Conservation (phyloP, 2,888 invertebrate genomes). For the Agrypnus murinus region DNA sequence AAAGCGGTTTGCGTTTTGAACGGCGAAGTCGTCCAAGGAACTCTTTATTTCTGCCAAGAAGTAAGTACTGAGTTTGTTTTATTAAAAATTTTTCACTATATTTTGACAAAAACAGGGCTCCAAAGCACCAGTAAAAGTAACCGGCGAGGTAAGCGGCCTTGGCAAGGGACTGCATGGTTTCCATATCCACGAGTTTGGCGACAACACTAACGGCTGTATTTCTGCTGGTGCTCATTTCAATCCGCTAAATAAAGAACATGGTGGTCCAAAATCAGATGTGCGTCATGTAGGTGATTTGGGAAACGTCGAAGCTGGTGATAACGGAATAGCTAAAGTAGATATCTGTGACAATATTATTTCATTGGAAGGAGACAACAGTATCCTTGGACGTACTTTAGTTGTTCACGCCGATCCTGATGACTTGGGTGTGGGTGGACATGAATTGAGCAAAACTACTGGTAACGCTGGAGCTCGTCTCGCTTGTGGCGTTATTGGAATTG, state of each 20-base stretch:
- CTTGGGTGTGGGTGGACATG: constrained; percentile 93
- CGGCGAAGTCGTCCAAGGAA: constrained; percentile 87
- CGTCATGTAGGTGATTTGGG: constrained; percentile 96
- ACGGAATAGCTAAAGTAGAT: constrained; percentile 80
- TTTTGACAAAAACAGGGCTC: constrained; percentile 68
- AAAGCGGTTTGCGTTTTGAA: constrained; percentile 92
- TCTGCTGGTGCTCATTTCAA: constrained; percentile 97
- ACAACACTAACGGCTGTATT: constrained; percentile 96
- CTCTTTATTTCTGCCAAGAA: constrained; percentile 85
- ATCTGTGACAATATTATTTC: constrained; percentile 79
- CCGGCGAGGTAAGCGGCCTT: constrained; percentile 88
- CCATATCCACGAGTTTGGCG: constrained; percentile 97
- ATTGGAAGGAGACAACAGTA: constrained; percentile 81
- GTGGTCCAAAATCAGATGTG: constrained; percentile 80
- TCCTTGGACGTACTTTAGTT: constrained; percentile 90
- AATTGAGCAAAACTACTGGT: constrained; percentile 93
- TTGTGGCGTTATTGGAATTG: constrained; percentile 90
- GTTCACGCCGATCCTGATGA: constrained; percentile 97
- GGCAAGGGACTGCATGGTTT: constrained; percentile 89
- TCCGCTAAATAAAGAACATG: constrained; percentile 87
- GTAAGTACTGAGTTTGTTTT: constrained; percentile 70
- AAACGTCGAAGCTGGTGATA: constrained; percentile 80
- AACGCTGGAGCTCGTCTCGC: constrained; percentile 94
- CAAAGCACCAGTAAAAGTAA: constrained; percentile 82
- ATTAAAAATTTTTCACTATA: constrained; percentile 7